Evolutionary conservation across 2,888 invertebrate species (phyloP).

Genomic region (Stenodera caucasica): DNA sequence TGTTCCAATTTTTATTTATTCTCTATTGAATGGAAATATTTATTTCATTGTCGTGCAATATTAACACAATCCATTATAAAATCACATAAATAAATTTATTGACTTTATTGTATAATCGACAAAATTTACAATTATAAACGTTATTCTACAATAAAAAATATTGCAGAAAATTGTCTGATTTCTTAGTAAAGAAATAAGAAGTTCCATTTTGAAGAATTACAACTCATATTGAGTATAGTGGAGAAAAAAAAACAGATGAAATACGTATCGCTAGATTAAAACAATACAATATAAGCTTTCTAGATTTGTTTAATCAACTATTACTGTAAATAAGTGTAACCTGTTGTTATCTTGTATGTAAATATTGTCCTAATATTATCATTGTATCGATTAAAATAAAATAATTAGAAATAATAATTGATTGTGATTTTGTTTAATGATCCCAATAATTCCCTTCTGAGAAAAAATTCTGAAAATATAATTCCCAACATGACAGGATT

Average conservation of each 20-base stretch:
- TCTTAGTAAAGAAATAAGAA: background rate
- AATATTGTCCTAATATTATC: conserved; percentile 17
- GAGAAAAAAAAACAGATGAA: background rate
- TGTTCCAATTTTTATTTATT: background rate
- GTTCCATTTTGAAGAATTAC: conserved; percentile 10
- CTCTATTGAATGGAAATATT: no score
- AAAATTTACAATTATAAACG: no score
- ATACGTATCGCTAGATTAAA: background rate
- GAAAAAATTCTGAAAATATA: no score
- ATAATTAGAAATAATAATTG: conserved; percentile 13
- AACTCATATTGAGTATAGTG: conserved; percentile 22
- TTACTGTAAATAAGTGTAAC: conserved; percentile 18
- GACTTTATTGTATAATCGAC: no score
- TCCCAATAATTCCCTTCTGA: no score
- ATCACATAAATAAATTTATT: background rate
- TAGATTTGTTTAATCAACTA: conserved; percentile 1
- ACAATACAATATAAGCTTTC: background rate
- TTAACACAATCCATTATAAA: no score
- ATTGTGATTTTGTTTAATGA: background rate
- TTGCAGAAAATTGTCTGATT: no score
- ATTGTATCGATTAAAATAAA: conserved; percentile 15
- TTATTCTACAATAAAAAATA: no score
- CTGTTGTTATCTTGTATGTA: conserved; percentile 17
- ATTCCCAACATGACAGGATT: no score
- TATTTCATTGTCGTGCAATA: no score